Evolutionary conservation across 2,888 invertebrate species (phyloP).

Genomic region (Priocnemis perturbator): DNA sequence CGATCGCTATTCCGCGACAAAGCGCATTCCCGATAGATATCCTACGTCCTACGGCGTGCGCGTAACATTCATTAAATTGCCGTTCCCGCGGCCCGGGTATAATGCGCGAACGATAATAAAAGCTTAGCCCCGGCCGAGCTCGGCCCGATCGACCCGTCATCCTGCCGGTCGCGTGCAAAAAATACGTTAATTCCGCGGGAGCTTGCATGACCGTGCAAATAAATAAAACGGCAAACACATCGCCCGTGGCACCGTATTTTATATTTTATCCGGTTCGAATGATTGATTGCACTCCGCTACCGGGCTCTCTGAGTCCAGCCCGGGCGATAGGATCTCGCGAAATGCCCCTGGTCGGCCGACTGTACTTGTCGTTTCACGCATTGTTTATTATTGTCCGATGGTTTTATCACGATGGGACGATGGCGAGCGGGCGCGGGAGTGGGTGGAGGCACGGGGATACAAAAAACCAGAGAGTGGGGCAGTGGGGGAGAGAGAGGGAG

Average conservation of each 20-base stretch:
- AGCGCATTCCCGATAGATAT: neutral
- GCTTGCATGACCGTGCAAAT: constrained; percentile 73
- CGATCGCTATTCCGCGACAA: neutral
- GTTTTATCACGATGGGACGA: constrained; percentile 66
- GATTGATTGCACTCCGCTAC: constrained; percentile 69
- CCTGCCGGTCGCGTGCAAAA: constrained; percentile 68
- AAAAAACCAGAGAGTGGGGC: constrained; percentile 7
- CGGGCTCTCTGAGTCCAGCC: constrained; percentile 41
- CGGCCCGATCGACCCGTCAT: constrained; percentile 65
- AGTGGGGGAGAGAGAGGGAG: neutral
- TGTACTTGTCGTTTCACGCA: constrained; percentile 73
- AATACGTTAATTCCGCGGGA: constrained; percentile 70
- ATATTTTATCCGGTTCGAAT: constrained; percentile 72
- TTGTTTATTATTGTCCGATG: constrained; percentile 73
- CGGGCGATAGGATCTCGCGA: constrained; percentile 69
- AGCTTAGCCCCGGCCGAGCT: constrained; percentile 42
- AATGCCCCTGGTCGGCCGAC: constrained; percentile 58
- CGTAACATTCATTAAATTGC: constrained; percentile 9
- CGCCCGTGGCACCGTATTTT: constrained; percentile 68
- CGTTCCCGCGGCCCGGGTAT: constrained; percentile 12
- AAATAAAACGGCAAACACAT: constrained; percentile 70
- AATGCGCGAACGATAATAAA: constrained; percentile 46
- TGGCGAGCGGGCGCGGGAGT: constrained; percentile 19
- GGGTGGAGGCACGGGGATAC: neutral
- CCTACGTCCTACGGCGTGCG: no score